These are phyloP conservation scores for Lutjanus campechanus DNA, from an alignment of 2,797 vertebrate species.

Conservation along the genomic window DNA sequence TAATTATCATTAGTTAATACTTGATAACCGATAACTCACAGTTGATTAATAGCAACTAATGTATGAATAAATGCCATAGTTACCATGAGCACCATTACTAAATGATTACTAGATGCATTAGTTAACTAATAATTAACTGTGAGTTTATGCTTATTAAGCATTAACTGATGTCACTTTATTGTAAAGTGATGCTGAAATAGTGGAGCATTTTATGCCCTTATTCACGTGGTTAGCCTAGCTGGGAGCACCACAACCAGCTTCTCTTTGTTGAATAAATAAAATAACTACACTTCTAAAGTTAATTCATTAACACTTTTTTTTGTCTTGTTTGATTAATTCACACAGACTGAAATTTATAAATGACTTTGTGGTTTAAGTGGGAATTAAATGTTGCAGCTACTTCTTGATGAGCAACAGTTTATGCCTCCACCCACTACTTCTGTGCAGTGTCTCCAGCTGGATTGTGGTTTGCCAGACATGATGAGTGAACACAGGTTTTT, in stretches of 20 bases:
- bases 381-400: neutral
- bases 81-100: no score
- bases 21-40: no score
- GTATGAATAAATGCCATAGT: no score
- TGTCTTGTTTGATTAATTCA: neutral
- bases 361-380: neutral
- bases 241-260: neutral
- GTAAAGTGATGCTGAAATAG: no score
- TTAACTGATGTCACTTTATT: no score
- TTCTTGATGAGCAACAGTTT: neutral
- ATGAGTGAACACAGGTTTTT: neutral
- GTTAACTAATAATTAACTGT: no score
- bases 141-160: no score
- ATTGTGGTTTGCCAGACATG: neutral
- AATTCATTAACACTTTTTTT: neutral
- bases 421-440: neutral
- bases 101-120: no score
- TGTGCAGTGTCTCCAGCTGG: neutral
- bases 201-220: neutral
- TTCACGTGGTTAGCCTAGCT: neutral
- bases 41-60: no score
- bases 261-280: no score
- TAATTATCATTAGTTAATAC: no score
- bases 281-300: neutral
- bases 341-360: neutral